A percentile compares a stretch with the other conserved stretches of the same genome.
phyloP scores from a whole-genome alignment of 1,140 invertebrate species.

The Drosophila ironensis region DNA sequence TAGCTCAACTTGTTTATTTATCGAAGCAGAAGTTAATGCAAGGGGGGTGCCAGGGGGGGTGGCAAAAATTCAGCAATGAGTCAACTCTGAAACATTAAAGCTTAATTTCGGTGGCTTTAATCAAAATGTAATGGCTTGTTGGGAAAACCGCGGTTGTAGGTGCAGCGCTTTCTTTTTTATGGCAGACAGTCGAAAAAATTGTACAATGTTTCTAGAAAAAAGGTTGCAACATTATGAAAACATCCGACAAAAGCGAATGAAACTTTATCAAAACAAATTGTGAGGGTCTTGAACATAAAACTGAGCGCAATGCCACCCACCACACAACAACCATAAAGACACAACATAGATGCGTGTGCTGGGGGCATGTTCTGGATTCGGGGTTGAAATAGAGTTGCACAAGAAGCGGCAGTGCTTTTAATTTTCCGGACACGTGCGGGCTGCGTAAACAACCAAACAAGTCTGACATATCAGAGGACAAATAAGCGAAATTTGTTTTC shows the following conservation, averaged over 20 bases:
- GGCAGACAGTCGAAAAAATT: no score
- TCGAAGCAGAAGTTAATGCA: constrained; percentile 72
- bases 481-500: constrained; percentile 15
- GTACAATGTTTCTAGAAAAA: no score
- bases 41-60: neutral
- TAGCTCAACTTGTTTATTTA: constrained; percentile 80
- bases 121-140: no score
- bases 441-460: constrained; percentile 46
- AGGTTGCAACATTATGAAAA: neutral
- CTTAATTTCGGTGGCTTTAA: constrained; percentile 15
- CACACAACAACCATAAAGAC: constrained; percentile 5
- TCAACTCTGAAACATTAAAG: no score
- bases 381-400: neutral
- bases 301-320: neutral
- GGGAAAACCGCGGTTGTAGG: no score
- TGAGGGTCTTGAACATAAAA: constrained; percentile 23
- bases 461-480: constrained; percentile 13
- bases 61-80: constrained; percentile 36
- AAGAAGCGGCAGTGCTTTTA: constrained; percentile 11
- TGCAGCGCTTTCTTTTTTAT: no score
- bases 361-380: neutral
- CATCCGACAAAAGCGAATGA: constrained; percentile 12
- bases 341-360: neutral
- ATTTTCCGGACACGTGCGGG: constrained; percentile 48
- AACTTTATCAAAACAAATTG: constrained; percentile 53